Base-by-base conservation (phyloP, 2,888 invertebrate genomes). In the Lochmaea capreae region DNA sequence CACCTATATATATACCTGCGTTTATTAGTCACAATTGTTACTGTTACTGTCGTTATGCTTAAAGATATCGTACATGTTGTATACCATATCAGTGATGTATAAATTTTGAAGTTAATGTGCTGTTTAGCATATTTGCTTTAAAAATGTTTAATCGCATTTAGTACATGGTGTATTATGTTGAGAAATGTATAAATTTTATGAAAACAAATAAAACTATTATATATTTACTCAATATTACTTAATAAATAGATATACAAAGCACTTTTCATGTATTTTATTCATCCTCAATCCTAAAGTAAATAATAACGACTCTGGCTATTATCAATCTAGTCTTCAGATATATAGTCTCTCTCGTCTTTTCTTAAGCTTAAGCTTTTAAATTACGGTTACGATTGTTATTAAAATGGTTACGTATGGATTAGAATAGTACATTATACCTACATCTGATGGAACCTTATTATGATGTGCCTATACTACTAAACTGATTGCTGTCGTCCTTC, bases 151-250 rank as follows among this genome's bases (percentile, higher is more conserved):
- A 42, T 52, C 49, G 11, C 12, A 67, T 52, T 66, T 18, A 33
- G 26, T 39, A 69, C 12, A 57, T 58, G 52, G 33, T 26, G 63
- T 58, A 54, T n/a, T 46, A 26, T 26, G 14, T 59, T 43, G 46
- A 22, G 26, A 59, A 68, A 66, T n/a, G 42, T 67, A 39, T 57
- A 61, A 73, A 69, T 59, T 18, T 65, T 67, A 68, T 65, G 57
- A 65, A 65, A 65, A 57, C 52, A 52, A 65, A 58, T 26, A 18
- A 62, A 62, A 52, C 52, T 68, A 73, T 73, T 72, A 74, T 76
- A 72, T 72, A 59, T 78, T 77, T 79, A 79, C 78, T 79, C 77
- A 76, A 79, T 79, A 78, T 78, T 77, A 77, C 74, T 78, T 75
- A 79, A 78, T 79, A 79, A 79, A 79, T 79, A 76, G 77, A 77